phyloP scores from a whole-genome alignment of 1,140 invertebrate species.

The Sycobia sp. region DNA sequence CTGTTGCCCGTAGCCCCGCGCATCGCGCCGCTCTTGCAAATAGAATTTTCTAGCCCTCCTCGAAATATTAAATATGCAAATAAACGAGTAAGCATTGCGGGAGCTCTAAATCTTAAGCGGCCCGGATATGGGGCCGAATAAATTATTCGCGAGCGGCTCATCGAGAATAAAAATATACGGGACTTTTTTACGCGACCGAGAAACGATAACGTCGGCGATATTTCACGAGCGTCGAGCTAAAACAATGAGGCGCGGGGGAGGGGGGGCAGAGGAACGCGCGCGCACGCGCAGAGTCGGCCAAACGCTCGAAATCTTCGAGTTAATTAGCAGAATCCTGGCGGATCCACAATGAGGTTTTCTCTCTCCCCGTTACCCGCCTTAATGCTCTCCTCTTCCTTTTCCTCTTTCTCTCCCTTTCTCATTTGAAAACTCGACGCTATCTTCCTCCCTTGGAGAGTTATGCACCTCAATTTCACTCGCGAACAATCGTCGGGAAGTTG shows the following conservation, averaged over 20 bases:
- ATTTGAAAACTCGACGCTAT: slow-evolving; percentile 30
- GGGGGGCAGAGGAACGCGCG: too few species aligned
- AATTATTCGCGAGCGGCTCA: too few species aligned
- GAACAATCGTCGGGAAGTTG: slow-evolving; percentile 32
- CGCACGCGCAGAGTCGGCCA: slow-evolving; percentile 2
- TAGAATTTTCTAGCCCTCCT: too few species aligned
- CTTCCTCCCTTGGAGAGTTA: slow-evolving; percentile 17
- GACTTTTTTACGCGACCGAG: not conserved
- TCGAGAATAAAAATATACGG: slow-evolving; percentile 1
- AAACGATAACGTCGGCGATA: slow-evolving; percentile 8
- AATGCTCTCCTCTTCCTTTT: too few species aligned
- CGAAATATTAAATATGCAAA: too few species aligned
- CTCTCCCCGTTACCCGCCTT: too few species aligned
- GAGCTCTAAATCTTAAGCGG: too few species aligned
- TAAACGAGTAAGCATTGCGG: too few species aligned
- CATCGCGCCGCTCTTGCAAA: too few species aligned
- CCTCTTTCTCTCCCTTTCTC: too few species aligned
- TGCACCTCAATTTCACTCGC: slow-evolving; percentile 27
- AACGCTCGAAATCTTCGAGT: slow-evolving; percentile 22
- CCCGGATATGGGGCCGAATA: too few species aligned
- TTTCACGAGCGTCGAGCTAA: not conserved
- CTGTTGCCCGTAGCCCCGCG: too few species aligned
- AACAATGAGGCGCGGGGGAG: slow-evolving; percentile 4
- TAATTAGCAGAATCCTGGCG: slow-evolving; percentile 31
- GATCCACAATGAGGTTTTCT: not conserved